Conservation (phyloP, 2,113 vertebrate genomes). For the Heloderma charlesbogerti region DNA sequence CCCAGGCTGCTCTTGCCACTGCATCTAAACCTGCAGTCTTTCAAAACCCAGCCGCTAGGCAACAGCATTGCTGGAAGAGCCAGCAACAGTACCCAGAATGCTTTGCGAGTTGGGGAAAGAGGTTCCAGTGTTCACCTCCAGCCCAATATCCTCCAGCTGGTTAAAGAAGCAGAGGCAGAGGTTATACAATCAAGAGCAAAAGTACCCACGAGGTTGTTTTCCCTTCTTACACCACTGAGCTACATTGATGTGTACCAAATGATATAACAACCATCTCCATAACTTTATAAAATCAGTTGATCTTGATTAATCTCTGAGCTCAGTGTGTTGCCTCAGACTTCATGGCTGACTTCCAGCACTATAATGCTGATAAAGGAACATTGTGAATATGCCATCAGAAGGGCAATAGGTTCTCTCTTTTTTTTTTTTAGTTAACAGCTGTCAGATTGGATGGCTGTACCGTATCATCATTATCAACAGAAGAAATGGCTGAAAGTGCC, state of each 20-base stretch:
- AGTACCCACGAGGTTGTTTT: background rate
- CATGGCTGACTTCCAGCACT: conserved; percentile 10
- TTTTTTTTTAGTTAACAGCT: background rate
- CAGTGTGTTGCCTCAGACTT: background rate
- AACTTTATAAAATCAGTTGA: background rate
- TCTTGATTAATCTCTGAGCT: background rate
- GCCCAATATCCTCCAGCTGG: background rate
- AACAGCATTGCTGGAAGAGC: background rate
- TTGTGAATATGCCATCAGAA: too few relatives aligned
- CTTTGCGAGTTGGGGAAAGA: background rate
- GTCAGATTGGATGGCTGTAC: background rate
- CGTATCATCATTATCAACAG: background rate
- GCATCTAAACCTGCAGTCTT: background rate
- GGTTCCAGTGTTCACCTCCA: background rate
- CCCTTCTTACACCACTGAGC: background rate
- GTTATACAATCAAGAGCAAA: background rate
- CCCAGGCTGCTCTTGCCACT: background rate
- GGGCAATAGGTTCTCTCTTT: conserved; percentile 5
- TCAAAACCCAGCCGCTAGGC: background rate
- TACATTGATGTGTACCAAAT: background rate
- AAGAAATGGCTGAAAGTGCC: conserved; percentile 7
- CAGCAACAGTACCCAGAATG: background rate
- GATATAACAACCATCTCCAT: background rate
- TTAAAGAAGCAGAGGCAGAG: background rate
- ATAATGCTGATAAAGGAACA: background rate